A percentile compares a stretch with the other conserved stretches of the same genome.
Evolutionary conservation across 2,113 vertebrate species (phyloP).

Genomic region (Pteronura brasiliensis): DNA sequence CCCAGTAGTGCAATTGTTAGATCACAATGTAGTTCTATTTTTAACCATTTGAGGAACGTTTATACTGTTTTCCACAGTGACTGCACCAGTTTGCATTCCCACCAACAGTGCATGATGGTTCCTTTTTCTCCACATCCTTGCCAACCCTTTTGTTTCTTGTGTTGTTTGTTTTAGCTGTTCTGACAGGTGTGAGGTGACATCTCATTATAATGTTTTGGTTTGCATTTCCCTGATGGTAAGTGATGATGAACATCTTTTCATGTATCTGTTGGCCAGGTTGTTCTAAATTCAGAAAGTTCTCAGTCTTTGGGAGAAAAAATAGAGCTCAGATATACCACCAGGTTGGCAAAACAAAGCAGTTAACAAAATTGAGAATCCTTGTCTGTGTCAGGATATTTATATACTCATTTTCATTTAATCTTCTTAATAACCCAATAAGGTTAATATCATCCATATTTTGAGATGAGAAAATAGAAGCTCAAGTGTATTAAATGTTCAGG

Average conservation of each 20-base stretch:
- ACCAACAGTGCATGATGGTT: neutral
- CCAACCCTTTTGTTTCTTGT: neutral
- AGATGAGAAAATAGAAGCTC: neutral
- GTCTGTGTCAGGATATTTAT: neutral
- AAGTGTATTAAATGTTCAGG: neutral
- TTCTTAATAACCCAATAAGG: neutral
- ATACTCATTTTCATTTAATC: neutral
- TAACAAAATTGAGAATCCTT: neutral
- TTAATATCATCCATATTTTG: neutral
- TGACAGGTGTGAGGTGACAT: neutral
- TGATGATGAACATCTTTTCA: neutral
- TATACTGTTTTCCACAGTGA: neutral
- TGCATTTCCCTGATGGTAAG: neutral
- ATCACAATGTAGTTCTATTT: neutral
- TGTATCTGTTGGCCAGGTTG: neutral
- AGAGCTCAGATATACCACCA: neutral
- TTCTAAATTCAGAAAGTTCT: neutral
- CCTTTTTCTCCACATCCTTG: neutral
- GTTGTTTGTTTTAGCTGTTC: neutral
- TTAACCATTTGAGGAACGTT: neutral
- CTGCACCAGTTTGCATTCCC: neutral
- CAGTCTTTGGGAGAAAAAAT: neutral
- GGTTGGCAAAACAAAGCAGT: neutral
- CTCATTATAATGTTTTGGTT: neutral
- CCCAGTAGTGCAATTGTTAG: neutral